Base-by-base conservation (phyloP, 2,113 vertebrate species). In the Nothobranchius furzeri region DNA sequence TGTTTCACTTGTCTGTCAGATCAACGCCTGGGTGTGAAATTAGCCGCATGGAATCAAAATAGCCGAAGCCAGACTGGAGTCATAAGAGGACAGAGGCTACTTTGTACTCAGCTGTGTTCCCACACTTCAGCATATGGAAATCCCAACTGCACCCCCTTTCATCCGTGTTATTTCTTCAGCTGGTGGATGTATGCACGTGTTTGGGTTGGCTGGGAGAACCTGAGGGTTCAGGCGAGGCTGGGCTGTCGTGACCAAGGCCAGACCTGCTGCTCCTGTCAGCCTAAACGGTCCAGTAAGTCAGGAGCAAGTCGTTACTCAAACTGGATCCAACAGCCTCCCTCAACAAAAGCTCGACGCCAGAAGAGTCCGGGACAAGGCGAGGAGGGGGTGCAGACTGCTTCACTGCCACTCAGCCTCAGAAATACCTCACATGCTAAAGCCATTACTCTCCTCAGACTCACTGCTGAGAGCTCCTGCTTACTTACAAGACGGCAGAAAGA, bases 161-260 rank as follows among this genome's bases (percentile, higher is more conserved):
- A 76, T 68, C 63, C 57, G 72, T 66, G 74, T 68, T 73, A 68
- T 85, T 77, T 76, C 74, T 73, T 59, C 63, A 55, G 68, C 64
- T 76, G 75, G 67, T 24, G 59, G 51, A 72, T 54, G 60, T 76
- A 61, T 52, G 75, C 64, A 64, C 47, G 48, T 83, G 78, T 87
- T 88, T 85, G 72, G 85, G 74, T 89, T 91, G 88, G 88, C 89
- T 47, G 48, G 25, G 50, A 54, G 52, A 24, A 2, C 54, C 61
- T 25, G 55, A 58, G 53, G 63, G 57, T 60, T 78, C 15, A 45
- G 57, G 54, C 58, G 11, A 30, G 46, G 24, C n/a, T 15, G 17
- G 59, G 63, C n/a, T 69, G 48, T 46, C 46, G 56, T 53, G 61
- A 68, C 57, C 3, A 20, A 7, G 63, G 4, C 79, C 63, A 66